Conservation (phyloP, 2,113 vertebrate species). For the Todiramphus chloris region DNA sequence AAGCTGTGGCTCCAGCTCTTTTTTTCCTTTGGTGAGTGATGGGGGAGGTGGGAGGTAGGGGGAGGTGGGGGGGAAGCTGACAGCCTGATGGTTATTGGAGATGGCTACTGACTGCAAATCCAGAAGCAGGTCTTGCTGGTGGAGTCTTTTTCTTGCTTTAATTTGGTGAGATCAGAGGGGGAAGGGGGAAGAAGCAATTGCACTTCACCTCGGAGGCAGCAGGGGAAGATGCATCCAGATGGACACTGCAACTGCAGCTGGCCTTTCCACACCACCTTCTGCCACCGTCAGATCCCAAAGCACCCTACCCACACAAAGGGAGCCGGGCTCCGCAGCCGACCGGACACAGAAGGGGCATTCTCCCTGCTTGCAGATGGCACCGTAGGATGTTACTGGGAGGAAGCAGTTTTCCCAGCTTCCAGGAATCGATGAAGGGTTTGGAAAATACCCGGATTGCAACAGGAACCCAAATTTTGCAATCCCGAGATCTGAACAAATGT, state of each 20-base stretch:
- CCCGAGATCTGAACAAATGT: background rate
- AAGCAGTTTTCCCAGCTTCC: background rate
- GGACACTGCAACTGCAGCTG: background rate
- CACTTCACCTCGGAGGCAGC: constrained; percentile 11
- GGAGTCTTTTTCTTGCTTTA: constrained; percentile 27
- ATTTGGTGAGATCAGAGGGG: background rate
- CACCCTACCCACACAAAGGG: rapidly evolving
- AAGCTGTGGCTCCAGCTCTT: constrained; percentile 75
- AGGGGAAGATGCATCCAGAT: background rate
- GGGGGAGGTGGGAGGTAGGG: constrained; percentile 70
- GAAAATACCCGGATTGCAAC: background rate
- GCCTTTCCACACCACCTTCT: background rate
- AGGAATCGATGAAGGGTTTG: background rate
- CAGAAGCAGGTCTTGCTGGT: constrained; percentile 56
- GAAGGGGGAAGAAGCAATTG: constrained; percentile 41
- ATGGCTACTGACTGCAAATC: constrained; percentile 80
- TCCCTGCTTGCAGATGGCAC: background rate
- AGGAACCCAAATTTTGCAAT: background rate
- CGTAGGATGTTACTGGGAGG: rapidly evolving
- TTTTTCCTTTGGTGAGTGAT: constrained; percentile 79
- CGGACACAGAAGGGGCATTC: background rate
- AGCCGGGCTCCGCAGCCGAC: background rate
- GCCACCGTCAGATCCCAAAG: background rate
- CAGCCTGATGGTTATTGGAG: constrained; percentile 75
- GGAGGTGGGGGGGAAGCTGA: constrained; percentile 69